phyloP scores from a whole-genome alignment of 1,140 invertebrate species.

The Eriocheir sinensis region DNA sequence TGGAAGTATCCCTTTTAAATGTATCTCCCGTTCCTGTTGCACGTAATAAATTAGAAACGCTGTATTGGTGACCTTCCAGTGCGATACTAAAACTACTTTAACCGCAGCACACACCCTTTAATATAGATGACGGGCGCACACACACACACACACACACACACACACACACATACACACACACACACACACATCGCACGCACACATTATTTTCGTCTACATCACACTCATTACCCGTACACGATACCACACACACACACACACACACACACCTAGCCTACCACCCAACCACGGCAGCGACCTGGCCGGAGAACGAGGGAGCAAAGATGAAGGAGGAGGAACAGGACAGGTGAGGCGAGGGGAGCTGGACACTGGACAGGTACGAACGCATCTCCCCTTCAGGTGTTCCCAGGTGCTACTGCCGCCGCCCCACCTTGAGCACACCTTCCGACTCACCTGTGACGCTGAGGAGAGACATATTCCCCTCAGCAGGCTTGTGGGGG shows the following conservation, averaged over 20 bases:
- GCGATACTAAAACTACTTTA: background rate
- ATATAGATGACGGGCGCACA: background rate
- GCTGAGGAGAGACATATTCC: slow-evolving; percentile 76
- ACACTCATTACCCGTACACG: slow-evolving; percentile 4
- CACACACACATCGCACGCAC: background rate
- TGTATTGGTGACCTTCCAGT: background rate
- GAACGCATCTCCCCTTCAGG: too few relatives aligned
- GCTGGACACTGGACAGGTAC: background rate
- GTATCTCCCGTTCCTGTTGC: too few relatives aligned
- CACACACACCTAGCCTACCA: background rate
- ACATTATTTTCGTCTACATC: background rate
- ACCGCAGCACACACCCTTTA: background rate
- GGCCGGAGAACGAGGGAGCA: background rate
- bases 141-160: background rate
- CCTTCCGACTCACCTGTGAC: slow-evolving; percentile 64
- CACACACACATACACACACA: background rate
- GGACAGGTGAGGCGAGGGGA: background rate
- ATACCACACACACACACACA: background rate
- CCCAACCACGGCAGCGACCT: background rate
- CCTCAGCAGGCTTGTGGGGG: slow-evolving; percentile 49
- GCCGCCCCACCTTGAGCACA: background rate
- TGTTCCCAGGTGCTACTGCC: background rate
- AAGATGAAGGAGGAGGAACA: background rate
- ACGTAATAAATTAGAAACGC: too few relatives aligned
- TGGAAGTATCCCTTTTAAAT: background rate